Evolutionary conservation across 2,888 invertebrate genomes (phyloP).

Genomic region (Cheilosia grossa): DNA sequence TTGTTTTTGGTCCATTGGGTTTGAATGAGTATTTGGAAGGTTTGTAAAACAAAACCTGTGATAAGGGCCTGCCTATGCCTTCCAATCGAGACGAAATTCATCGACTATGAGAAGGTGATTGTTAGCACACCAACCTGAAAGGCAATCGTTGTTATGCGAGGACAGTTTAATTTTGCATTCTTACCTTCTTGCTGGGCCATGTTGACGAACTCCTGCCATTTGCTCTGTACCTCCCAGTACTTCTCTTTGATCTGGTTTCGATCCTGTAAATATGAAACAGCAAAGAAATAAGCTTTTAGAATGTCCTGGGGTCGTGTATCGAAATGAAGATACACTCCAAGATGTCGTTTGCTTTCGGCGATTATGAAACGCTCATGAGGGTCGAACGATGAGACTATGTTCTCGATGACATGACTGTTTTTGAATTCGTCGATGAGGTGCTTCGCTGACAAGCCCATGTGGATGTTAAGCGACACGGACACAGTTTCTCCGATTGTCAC

Average conservation of each 20-base stretch:
- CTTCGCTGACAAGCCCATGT: constrained; percentile 81
- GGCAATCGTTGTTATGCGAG: background rate
- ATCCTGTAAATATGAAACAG: constrained; percentile 83
- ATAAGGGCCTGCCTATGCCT: constrained; percentile 77
- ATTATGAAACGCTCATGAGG: constrained; percentile 83
- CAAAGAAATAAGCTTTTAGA: constrained; percentile 83
- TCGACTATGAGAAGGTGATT: constrained; percentile 85
- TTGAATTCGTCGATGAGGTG: constrained; percentile 82
- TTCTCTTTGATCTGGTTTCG: constrained; percentile 83
- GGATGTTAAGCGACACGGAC: constrained; percentile 82
- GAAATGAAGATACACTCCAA: constrained; percentile 83
- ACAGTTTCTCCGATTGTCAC: constrained; percentile 86
- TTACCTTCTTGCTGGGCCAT: constrained; percentile 83
- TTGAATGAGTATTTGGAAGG: constrained; percentile 36
- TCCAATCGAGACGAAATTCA: constrained; percentile 85
- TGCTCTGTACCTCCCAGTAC: constrained; percentile 84
- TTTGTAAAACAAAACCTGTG: constrained; percentile 18
- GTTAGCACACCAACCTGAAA: constrained; percentile 85
- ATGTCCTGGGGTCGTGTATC: constrained; percentile 82
- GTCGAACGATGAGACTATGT: constrained; percentile 83
- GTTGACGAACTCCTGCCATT: constrained; percentile 84
- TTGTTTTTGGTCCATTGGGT: constrained; percentile 65
- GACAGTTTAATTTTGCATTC: background rate
- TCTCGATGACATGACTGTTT: constrained; percentile 81
- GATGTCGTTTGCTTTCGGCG: constrained; percentile 81